Percentiles rank a stretch among this genome's conserved stretches.
These are phyloP conservation scores for Amphipyra berbera DNA, from an alignment of 2,888 invertebrate species.

Conservation along the genomic window DNA sequence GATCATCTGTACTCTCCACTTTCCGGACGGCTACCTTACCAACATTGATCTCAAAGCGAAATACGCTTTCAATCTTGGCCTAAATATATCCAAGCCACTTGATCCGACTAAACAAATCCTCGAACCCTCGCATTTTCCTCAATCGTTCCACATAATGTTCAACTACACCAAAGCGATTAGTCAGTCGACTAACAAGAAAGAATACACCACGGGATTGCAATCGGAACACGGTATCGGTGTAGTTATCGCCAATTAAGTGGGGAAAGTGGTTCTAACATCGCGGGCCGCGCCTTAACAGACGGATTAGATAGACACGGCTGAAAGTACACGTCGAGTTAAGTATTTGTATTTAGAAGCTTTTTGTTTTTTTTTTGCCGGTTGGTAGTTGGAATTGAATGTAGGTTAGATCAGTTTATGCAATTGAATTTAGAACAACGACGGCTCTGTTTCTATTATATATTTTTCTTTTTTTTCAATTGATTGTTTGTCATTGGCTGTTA, in stretches of 20 bases:
- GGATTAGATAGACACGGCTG: conserved; percentile 43
- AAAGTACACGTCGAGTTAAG: conserved; percentile 20
- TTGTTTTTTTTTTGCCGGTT: background rate
- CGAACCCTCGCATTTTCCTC: conserved; percentile 37
- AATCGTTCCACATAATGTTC: conserved; percentile 33
- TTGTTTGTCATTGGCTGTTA: too few relatives aligned
- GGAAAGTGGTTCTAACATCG: conserved; percentile 52
- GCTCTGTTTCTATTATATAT: too few relatives aligned
- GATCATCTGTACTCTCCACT: too few relatives aligned
- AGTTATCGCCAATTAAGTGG: conserved; percentile 73
- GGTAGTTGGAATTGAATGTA: background rate
- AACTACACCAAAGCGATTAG: conserved; percentile 51
- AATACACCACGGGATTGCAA: conserved; percentile 64
- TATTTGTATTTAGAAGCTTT: conserved; percentile 24
- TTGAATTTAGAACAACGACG: too few relatives aligned
- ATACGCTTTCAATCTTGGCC: background rate
- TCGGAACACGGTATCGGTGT: conserved; percentile 65
- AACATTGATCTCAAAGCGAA: background rate
- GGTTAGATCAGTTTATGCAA: background rate
- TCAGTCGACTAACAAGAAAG: conserved; percentile 61
- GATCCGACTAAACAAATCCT: conserved; percentile 30
- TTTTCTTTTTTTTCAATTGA: too few relatives aligned
- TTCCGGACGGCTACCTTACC: background rate
- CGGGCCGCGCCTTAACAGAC: conserved; percentile 32
- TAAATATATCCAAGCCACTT: conserved; percentile 3